These are phyloP conservation scores for Cantharis nigra DNA, from an alignment of 2,888 invertebrate species.

Conservation along the genomic window DNA sequence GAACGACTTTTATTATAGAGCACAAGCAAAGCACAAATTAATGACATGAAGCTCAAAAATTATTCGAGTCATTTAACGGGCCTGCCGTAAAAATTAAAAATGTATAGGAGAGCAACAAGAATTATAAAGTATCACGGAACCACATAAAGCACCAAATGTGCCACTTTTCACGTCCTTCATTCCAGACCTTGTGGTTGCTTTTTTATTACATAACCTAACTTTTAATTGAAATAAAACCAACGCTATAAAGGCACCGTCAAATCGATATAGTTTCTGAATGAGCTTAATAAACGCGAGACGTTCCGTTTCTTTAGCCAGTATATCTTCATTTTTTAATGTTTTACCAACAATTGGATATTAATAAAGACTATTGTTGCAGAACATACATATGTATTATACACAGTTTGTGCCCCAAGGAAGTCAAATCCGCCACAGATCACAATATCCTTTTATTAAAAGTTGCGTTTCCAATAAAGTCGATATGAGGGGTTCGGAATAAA, in stretches of 20 bases:
- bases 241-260: neutral
- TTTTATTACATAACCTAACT: neutral
- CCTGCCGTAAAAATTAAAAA: constrained; percentile 36
- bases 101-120: constrained; percentile 22
- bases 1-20: constrained; percentile 28
- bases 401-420: neutral
- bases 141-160: neutral
- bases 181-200: neutral
- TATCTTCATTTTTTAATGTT: too few species aligned
- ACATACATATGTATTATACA: neutral
- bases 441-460: neutral
- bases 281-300: neutral
- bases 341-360: too few species aligned
- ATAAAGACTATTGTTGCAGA: too few species aligned
- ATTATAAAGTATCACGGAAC: neutral
- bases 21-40: constrained; percentile 42
- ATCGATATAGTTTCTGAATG: neutral
- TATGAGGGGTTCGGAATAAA: neutral
- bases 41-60: constrained; percentile 40
- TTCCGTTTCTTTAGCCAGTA: too few species aligned
- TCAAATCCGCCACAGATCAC: neutral
- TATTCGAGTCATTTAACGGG: constrained; percentile 38
- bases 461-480: neutral
- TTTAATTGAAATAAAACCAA: neutral
- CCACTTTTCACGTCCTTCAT: neutral